Percentiles rank a stretch among this genome's conserved stretches.
Conservation (phyloP, 2,113 vertebrate species). For the Collichthys lucidus region DNA sequence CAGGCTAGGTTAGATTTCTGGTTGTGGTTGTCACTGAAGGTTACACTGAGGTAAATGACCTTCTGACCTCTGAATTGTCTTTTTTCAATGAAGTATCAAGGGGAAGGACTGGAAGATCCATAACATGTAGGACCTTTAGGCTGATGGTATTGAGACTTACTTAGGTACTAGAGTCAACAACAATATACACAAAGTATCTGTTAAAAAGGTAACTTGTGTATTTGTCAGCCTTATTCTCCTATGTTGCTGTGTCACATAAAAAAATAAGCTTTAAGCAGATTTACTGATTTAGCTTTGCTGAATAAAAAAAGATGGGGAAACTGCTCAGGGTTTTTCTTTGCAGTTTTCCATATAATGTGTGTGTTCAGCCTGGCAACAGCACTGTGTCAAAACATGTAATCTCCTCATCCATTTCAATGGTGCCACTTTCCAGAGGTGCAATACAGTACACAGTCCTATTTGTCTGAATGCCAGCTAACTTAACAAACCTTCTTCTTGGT, state of each 20-base stretch:
- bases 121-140: not conserved
- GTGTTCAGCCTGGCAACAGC: not conserved
- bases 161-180: not conserved
- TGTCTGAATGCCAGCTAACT: not conserved
- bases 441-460: not conserved
- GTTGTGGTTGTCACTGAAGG: constrained; percentile 7
- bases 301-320: too few species aligned
- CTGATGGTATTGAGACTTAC: not conserved
- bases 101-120: not conserved
- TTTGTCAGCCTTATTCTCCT: too few species aligned
- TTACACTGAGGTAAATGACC: constrained; percentile 13
- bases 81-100: not conserved
- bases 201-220: not conserved
- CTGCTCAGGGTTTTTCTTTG: too few species aligned
- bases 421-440: not conserved
- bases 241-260: too few species aligned
- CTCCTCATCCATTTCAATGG: not conserved
- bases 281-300: not conserved
- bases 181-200: not conserved
- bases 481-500: not conserved
- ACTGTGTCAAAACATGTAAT: not conserved
- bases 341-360: too few species aligned
- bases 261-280: not conserved
- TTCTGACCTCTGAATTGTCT: not conserved
- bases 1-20: not conserved